Base-by-base conservation (phyloP, 2,888 invertebrate genomes). In the Limenitis camilla region DNA sequence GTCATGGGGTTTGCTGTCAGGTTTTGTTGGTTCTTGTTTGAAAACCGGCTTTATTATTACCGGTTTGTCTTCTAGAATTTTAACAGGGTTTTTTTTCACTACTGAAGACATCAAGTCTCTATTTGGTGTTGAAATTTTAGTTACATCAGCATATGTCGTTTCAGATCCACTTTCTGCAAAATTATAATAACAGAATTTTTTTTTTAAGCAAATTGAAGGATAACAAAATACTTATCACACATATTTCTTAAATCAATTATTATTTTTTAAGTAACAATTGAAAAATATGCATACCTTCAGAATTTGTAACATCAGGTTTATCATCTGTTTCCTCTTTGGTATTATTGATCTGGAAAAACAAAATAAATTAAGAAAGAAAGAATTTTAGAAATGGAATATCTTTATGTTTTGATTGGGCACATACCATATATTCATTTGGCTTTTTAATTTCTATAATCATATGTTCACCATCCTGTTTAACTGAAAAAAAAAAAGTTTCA, bases 381-480 rank as follows among this genome's bases (percentile, higher is more conserved):
- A 35, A 28, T 29, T 5, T 10, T 28, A 8, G 2, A 28, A n/a
- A 5, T 47, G 43, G 19, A 44, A 41, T 7, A 3, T 31, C 52
- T 19, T 40, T n/a, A 44, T 6, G n/a, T 28, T 39, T 45, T 41
- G 27, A 10, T 28, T 38, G 10, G 49, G 47, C 44, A 65, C 72
- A 67, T 69, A 86, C 86, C 72, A 84, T 68, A 56, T 76, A 86
- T 35, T 76, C 75, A 52, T 69, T 67, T 10, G 80, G 62, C 66
- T 86, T 85, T 57, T 83, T 85, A 49, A 87, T 80, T 73, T 87
- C 82, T 19, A 87, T 78, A 7, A 86, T 69, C 83, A 86, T 83
- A 40, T 85, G 76, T 49, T 72, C 85, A 9, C 71, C 77, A 56
- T 76, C 76, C 63, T 84, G 82, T 72, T 80, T 84, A 4, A 85